Evolutionary conservation across 2,797 vertebrate species (phyloP).

Genomic region (Diplodus sargus): DNA sequence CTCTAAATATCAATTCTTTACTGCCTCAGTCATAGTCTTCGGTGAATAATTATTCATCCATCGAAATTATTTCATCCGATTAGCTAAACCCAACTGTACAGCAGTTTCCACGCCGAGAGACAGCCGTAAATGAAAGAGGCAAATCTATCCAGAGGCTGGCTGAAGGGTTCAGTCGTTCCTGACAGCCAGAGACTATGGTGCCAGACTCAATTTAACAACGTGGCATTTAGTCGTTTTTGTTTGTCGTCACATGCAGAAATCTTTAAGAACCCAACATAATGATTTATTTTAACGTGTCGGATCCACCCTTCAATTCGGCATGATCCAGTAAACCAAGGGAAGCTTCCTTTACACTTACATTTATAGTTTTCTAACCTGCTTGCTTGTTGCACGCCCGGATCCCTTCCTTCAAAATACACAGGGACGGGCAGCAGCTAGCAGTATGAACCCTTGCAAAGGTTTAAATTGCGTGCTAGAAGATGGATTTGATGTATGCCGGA

Average conservation of each 20-base stretch:
- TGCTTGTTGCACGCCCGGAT: neutral
- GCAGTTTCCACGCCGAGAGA: neutral
- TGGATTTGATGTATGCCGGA: conserved; percentile 3
- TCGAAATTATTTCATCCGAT: neutral
- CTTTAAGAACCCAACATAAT: fast-evolving
- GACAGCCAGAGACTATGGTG: neutral
- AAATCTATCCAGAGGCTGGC: neutral
- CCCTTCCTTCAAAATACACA: neutral
- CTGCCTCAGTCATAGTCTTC: too few relatives aligned
- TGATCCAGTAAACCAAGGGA: fast-evolving
- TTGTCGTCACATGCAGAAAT: fast-evolving
- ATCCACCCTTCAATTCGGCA: conserved; percentile 37
- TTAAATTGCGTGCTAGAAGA: fast-evolving
- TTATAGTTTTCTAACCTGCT: neutral
- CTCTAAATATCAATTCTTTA: neutral
- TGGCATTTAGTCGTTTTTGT: fast-evolving
- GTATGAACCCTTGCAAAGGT: neutral
- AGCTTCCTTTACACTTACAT: neutral
- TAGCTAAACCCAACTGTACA: neutral
- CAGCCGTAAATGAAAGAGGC: neutral
- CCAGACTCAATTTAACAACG: conserved; percentile 21
- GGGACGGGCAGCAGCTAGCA: neutral
- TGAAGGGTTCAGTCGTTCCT: too few relatives aligned
- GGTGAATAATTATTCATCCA: neutral
- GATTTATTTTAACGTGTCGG: fast-evolving